Conservation (phyloP, 2,113 vertebrate species). For the Cephalopterus ornatus region DNA sequence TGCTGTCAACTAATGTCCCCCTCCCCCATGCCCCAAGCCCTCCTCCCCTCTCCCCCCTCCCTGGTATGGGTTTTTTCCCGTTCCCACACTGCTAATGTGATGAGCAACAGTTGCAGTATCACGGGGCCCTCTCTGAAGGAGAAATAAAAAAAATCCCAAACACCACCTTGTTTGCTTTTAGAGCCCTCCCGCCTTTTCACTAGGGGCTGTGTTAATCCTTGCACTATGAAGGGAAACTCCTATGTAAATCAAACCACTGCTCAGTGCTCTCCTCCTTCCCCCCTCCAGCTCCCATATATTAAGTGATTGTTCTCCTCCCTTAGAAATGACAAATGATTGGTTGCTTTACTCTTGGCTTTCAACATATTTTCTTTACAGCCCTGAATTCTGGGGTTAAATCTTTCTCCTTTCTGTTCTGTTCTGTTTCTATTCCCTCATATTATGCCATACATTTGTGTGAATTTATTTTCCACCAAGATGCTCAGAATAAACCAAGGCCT, state of each 20-base stretch:
- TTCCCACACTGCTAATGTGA: conserved; percentile 57
- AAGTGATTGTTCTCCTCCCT: conserved; percentile 71
- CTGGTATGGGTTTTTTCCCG: conserved; percentile 15
- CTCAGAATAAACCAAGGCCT: background rate
- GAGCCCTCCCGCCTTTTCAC: conserved; percentile 48
- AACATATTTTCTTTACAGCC: conserved; percentile 5
- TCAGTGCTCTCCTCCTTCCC: conserved; percentile 54
- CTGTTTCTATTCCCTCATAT: conserved; percentile 11
- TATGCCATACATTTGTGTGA: background rate
- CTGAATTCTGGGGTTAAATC: conserved; percentile 54
- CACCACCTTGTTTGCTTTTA: conserved; percentile 56
- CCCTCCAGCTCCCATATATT: conserved; percentile 50
- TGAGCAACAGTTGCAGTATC: conserved; percentile 65
- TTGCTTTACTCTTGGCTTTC: conserved; percentile 51
- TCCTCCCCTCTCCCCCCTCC: background rate
- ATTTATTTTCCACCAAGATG: conserved; percentile 12
- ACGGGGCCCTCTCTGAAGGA: background rate
- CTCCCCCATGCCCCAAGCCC: background rate
- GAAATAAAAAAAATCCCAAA: background rate
- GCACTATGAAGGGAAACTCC: conserved; percentile 59
- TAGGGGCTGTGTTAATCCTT: conserved; percentile 58
- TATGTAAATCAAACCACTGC: conserved; percentile 72
- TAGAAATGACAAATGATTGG: conserved; percentile 55
- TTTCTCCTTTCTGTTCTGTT: conserved; percentile 57
- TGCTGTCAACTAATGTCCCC: conserved; percentile 51